Conservation (phyloP, 2,888 invertebrate species). For the Protonemura montana region DNA sequence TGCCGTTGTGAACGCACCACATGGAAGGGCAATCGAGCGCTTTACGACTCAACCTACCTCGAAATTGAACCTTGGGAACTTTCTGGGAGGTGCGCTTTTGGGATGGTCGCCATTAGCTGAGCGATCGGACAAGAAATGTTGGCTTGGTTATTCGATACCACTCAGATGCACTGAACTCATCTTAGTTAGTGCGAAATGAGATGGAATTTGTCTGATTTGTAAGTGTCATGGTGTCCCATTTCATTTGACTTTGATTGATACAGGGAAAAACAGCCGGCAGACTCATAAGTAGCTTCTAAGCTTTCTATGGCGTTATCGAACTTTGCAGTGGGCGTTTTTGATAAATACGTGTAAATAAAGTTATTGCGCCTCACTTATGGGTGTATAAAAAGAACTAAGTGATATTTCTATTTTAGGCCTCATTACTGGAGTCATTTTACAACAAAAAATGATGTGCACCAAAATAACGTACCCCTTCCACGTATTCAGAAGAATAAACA, state of each 20-base stretch:
- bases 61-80: background rate
- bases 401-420: no score
- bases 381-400: no score
- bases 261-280: background rate
- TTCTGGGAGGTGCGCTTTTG: background rate
- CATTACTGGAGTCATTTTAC: no score
- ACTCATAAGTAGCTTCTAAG: no score
- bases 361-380: no score
- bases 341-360: no score
- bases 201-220: background rate
- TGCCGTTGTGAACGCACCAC: background rate
- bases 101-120: background rate
- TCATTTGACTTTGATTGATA: background rate
- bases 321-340: no score
- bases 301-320: no score
- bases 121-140: background rate
- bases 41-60: background rate
- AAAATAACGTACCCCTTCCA: no score
- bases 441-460: no score
- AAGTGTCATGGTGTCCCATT: background rate
- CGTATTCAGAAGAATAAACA: no score
- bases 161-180: background rate
- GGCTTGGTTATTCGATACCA: background rate
- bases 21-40: background rate
- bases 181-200: background rate